Evolutionary conservation across 2,888 invertebrate species (phyloP).

Genomic region (Acrobasis suavella): DNA sequence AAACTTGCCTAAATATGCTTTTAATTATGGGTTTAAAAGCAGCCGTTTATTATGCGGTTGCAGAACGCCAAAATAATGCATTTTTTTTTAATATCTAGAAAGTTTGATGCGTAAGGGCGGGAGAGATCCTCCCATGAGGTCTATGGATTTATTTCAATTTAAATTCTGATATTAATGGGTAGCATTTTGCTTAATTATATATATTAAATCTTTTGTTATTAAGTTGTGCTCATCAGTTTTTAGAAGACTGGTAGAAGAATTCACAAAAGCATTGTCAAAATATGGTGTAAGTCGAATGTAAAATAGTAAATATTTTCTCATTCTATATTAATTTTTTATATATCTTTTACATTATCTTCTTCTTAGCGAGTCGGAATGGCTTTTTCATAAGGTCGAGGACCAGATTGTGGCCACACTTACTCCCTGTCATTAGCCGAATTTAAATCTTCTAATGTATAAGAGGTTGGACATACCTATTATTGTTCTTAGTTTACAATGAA

Average conservation of each 20-base stretch:
- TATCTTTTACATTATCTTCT: too few species aligned
- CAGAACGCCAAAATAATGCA: constrained; percentile 67
- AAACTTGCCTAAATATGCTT: constrained; percentile 62
- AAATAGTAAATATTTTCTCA: too few species aligned
- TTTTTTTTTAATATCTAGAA: constrained; percentile 39
- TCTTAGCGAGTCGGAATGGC: too few species aligned
- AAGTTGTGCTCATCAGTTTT: constrained; percentile 40
- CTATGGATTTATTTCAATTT: constrained; percentile 70
- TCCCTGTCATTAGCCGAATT: too few species aligned
- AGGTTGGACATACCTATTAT: too few species aligned
- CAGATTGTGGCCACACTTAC: too few species aligned
- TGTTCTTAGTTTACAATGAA: too few species aligned
- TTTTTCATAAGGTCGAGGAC: too few species aligned
- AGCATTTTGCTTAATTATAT: constrained; percentile 60
- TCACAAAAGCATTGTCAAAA: constrained; percentile 21
- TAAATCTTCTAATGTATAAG: too few species aligned
- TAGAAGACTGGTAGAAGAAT: not conserved
- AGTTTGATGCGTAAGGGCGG: constrained; percentile 50
- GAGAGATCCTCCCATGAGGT: constrained; percentile 46
- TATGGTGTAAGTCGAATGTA: not conserved
- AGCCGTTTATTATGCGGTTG: constrained; percentile 72
- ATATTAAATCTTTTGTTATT: constrained; percentile 55
- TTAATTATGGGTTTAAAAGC: constrained; percentile 62
- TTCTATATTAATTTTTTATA: too few species aligned
- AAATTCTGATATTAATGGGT: constrained; percentile 48